Percentiles rank a stretch among this genome's conserved stretches.
Conservation (phyloP, 37 sponge, comb jelly and placozoan species). For the Ianthella basta region DNA sequence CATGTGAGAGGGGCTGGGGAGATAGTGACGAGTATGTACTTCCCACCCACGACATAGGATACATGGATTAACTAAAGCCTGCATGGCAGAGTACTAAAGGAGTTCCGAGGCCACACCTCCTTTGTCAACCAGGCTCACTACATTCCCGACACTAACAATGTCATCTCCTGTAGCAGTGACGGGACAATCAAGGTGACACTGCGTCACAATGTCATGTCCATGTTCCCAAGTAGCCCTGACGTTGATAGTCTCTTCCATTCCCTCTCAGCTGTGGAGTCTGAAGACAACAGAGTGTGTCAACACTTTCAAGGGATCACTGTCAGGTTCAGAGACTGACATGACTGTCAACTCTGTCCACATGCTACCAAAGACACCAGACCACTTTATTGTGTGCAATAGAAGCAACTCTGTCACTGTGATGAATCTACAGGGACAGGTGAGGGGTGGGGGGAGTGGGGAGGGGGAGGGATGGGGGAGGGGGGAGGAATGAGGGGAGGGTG, state of each 20-base stretch:
- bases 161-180: constrained; percentile 90
- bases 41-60: constrained; percentile 39
- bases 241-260: not conserved
- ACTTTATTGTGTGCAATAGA: constrained; percentile 95
- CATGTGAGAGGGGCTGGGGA: not conserved
- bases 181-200: constrained; percentile 84
- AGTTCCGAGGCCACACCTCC: constrained; percentile 95
- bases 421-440: constrained; percentile 95
- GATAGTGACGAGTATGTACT: not conserved
- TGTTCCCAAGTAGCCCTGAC: not conserved
- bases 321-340: constrained; percentile 72
- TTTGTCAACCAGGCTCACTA: constrained; percentile 92
- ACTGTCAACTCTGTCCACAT: constrained; percentile 84
- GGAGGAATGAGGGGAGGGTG: too few species aligned
- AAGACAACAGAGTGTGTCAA: constrained; percentile 92
- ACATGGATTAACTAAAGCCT: constrained; percentile 96
- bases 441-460: constrained; percentile 19
- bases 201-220: not conserved
- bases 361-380: constrained; percentile 83
- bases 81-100: constrained; percentile 94
- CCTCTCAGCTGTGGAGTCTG: constrained; percentile 84
- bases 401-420: constrained; percentile 92
- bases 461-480: too few species aligned
- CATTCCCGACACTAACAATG: constrained; percentile 82
- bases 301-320: constrained; percentile 81